phyloP scores from a whole-genome alignment of 92 coral and sea anemone genomes.

The Heteractis magnifica region DNA sequence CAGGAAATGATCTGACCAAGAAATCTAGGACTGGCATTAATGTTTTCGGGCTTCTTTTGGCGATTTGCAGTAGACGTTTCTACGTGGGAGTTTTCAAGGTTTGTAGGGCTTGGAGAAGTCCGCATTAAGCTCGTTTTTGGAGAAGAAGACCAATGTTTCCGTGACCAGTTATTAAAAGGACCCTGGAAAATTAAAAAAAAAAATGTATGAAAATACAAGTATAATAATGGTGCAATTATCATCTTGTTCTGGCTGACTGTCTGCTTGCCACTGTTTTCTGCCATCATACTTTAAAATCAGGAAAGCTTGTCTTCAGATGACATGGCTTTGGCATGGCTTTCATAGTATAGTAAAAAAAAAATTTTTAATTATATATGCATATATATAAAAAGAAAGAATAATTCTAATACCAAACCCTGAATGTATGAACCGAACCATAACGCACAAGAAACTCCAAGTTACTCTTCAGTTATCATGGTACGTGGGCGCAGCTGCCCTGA shows the following conservation, averaged over 20 bases:
- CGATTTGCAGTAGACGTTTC: not conserved
- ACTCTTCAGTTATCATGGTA: not conserved
- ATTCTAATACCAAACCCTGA: too few species aligned
- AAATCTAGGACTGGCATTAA: slow-evolving; percentile 17
- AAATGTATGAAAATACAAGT: not conserved
- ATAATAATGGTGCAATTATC: not conserved
- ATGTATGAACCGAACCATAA: too few species aligned
- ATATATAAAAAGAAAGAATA: too few species aligned
- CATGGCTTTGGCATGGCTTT: too few species aligned
- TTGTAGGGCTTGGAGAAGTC: not conserved
- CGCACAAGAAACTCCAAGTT: too few species aligned
- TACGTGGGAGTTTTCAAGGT: not conserved
- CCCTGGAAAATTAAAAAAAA: not conserved
- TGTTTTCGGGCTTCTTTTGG: not conserved
- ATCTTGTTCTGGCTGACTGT: not conserved
- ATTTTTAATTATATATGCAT: too few species aligned
- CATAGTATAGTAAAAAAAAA: too few species aligned
- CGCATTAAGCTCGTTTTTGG: not conserved
- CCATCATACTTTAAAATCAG: too few species aligned
- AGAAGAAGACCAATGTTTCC: not conserved
- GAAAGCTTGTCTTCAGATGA: too few species aligned
- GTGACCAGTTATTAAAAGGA: not conserved
- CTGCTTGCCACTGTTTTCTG: too few species aligned
- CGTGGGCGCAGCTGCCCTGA: not conserved
- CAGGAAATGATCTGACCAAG: slow-evolving; percentile 32